A percentile compares a stretch with the other conserved stretches of the same genome.
Conservation (phyloP, 2,113 vertebrate genomes). For the Oryzias woworae region DNA sequence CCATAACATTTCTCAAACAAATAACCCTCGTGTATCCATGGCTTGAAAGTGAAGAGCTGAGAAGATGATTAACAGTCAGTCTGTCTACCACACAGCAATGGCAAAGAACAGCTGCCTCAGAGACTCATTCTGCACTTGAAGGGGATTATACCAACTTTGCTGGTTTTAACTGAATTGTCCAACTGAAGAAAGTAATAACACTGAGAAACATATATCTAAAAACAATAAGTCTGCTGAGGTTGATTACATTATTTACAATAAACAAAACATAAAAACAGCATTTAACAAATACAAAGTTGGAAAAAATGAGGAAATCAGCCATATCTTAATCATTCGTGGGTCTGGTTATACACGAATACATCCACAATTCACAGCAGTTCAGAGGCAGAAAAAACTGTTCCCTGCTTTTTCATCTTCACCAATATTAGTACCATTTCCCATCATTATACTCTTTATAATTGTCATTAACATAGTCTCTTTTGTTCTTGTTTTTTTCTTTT, state of each 20-base stretch:
- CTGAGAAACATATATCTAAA: conserved; percentile 65
- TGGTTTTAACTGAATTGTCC: conserved; percentile 54
- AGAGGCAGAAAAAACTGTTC: conserved; percentile 67
- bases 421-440: conserved; percentile 56
- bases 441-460: conserved; percentile 41
- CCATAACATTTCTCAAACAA: conserved; percentile 76
- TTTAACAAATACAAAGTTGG: conserved; percentile 64
- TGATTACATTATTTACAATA: conserved; percentile 75
- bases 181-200: conserved; percentile 65
- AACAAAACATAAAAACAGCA: conserved; percentile 54
- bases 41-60: conserved; percentile 62
- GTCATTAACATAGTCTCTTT: conserved; percentile 41
- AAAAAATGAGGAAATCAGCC: conserved; percentile 55
- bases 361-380: conserved; percentile 66
- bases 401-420: conserved; percentile 54
- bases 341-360: conserved; percentile 64
- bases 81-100: conserved; percentile 57
- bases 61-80: conserved; percentile 74
- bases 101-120: conserved; percentile 39
- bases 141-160: conserved; percentile 47
- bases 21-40: conserved; percentile 70
- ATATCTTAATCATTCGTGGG: conserved; percentile 53
- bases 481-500: neutral
- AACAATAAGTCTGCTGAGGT: conserved; percentile 63
- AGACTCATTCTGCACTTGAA: conserved; percentile 39